Base-by-base conservation (phyloP, 1,140 invertebrate species). In the Spodoptera litura region DNA sequence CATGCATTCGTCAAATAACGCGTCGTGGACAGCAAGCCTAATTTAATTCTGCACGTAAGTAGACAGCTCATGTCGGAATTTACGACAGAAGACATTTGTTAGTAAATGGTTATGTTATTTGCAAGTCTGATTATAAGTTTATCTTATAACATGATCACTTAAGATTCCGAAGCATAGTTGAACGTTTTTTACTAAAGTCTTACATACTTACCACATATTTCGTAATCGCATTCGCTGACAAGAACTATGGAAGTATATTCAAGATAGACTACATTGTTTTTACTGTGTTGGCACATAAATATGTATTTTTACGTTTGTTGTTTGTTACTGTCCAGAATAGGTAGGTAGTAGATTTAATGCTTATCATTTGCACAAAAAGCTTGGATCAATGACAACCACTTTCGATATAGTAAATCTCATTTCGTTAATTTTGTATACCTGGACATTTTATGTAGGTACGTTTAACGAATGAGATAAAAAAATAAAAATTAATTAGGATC, bases 51-150 rank as follows among this genome's bases (percentile, higher is more conserved):
- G 2, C 3, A 15, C 52, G n/a, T 27, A 56, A 38, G 10, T 55
- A 15, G n/a, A 38, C 51, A 71, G 2, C 11, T 44, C 6, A 56
- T 55, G 52, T 71, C 27, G 68, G 53, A 38, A 71, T 71, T 71
- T 71, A 71, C 53, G 52, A 71, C 31, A 53, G 13, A 70, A 70
- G 66, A n/a, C 49, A 70, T 70, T 53, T 70, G 66, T 70, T 70
- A 53, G 49, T 70, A 52, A 51, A 70, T 66, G 66, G 66, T 15
- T 52, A 25, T 70, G 25, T 70, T 25, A 70, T 70, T 25, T 70
- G 49, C 66, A 70, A 70, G 66, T 70, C 66, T 70, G 66, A 70
- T 70, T 70, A 70, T 70, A 51, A 70, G 25, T 70, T 70, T 27
- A 44, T 49, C 66, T 70, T 70, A 53, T 70, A 70, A 70, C 66